Base-by-base conservation (phyloP, 2,113 vertebrate genomes). In the Cyprinodon variegatus region DNA sequence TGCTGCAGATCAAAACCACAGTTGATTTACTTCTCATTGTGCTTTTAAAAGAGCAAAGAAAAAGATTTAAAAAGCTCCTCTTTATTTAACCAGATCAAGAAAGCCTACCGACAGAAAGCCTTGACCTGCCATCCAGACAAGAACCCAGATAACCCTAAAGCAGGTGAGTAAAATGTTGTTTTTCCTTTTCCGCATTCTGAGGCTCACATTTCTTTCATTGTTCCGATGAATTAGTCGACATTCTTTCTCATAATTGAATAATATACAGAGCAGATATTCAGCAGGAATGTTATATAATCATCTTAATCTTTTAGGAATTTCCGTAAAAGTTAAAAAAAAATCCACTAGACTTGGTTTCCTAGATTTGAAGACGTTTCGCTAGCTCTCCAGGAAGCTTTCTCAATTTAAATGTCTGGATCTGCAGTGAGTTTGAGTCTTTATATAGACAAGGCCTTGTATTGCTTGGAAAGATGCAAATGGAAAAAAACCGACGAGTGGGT, bases 91-190 rank as follows among this genome's bases (percentile, higher is more conserved):
- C 79, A 99, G 98, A 96, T 99, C 66, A 99, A 99, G 93, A 99
- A 96, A 83, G 97, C 97, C 0, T 99, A 96, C 86, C 92, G 98
- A 75, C 96, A 97, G 92, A 98, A 96, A 87, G 98, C 98, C 1
- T 88, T 99, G 74, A 95, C 93, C 0, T 99, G 98, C 84, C 98
- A 99, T 88, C 98, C 98, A 0, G 98, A 99, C 90, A 99, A 99
- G 90, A 97, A 99, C 85, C 98, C 97, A 0, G 97, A 99, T 86
- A 95, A 99, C 79, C 97, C 98, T 12, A 93, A 94, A 93, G 98
- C 97, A 93, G 97, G 98, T 99, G 72, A 93, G 93, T 22, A 3
- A 17, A 36, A 11, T n/a, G 36, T 37, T 72, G 50, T 13, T 17
- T 15, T 14, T 10, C 22, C n/a, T 11, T 71, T 7, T 62, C 17